Percentiles rank a stretch among this genome's conserved stretches.
Conservation (phyloP, 2,113 vertebrate species). For the Hyla sarda region DNA sequence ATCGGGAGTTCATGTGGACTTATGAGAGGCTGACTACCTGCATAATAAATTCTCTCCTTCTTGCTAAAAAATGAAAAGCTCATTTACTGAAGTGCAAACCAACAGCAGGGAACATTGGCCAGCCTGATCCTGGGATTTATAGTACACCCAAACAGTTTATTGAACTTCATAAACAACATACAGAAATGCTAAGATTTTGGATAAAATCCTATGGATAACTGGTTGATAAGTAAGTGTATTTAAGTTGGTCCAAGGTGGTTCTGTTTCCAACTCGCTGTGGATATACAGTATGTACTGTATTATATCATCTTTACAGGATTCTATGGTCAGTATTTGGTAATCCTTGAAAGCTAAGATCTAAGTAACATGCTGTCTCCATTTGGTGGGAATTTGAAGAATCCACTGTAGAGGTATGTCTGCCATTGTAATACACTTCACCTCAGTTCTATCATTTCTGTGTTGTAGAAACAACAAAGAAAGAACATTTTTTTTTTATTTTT, state of each 20-base stretch:
- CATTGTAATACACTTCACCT: too few relatives aligned
- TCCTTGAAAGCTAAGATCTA: too few relatives aligned
- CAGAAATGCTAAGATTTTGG: background rate
- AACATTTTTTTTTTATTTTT: too few relatives aligned
- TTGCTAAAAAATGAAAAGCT: background rate
- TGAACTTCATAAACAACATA: background rate
- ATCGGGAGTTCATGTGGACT: conserved; percentile 24
- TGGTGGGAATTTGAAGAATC: too few relatives aligned
- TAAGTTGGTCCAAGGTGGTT: background rate
- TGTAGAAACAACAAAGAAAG: too few relatives aligned
- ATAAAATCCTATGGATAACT: background rate
- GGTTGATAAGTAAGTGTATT: too few relatives aligned
- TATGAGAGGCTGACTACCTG: conserved; percentile 44
- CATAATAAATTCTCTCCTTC: conserved; percentile 3
- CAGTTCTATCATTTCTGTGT: too few relatives aligned
- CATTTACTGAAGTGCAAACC: background rate
- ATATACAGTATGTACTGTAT: background rate
- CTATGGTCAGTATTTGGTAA: too few relatives aligned
- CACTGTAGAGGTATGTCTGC: too few relatives aligned
- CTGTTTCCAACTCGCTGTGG: background rate
- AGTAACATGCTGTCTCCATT: too few relatives aligned
- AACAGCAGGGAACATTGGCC: background rate
- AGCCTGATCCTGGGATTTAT: background rate
- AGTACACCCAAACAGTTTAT: background rate
- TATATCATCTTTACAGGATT: too few relatives aligned